Evolutionary conservation across 2,888 invertebrate species (phyloP), one percentile per base, ranked within the genome.

Genomic region (Pheosia tremula): DNA sequence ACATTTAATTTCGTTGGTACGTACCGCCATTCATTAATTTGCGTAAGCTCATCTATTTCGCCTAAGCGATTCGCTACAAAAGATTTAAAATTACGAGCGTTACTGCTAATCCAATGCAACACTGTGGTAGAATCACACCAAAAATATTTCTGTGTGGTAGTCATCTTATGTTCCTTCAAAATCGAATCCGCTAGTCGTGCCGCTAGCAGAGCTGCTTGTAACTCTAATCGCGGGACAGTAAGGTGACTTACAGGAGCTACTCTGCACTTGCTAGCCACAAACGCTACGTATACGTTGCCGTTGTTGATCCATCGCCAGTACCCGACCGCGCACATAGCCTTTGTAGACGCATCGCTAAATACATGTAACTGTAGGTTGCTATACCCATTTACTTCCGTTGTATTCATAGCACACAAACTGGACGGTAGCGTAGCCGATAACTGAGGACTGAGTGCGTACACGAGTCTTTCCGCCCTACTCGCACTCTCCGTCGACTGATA

Each of bases 41-140:
- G n/a, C n/a, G n/a, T 61, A 0, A 68, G 41, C 8, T 66, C 68
- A 49, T 68, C 68, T 5, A 68, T 68, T 11, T 68, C 68, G 3
- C 69, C 66, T 0, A 69, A 54, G 0, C 69, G 56, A 36, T 69
- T 53, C 0, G 66, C 66, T 2, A 62, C 50, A 45, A 60, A 68
- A 1, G 43, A 5, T 39, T 68, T 68, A 37, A 64, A 66, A 39
- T 47, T 57, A 0, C 68, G 56, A 0, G 59, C 9, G 6, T 66
- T 45, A 52, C 60, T 62, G 5, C 39, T 45, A 10, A 65, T 60
- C 65, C 64, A 64, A 7, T 67, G 64, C 11, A 67, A 8, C 0
- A 64, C 67, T 1, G 61, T 63, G 1, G 45, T 57, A 1, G 68
- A 68, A 47, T 68, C 68, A 39, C 50, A 50, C 68, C 68, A 68